phyloP scores from a whole-genome alignment of 2,113 vertebrate genomes.

The Sturnus vulgaris region DNA sequence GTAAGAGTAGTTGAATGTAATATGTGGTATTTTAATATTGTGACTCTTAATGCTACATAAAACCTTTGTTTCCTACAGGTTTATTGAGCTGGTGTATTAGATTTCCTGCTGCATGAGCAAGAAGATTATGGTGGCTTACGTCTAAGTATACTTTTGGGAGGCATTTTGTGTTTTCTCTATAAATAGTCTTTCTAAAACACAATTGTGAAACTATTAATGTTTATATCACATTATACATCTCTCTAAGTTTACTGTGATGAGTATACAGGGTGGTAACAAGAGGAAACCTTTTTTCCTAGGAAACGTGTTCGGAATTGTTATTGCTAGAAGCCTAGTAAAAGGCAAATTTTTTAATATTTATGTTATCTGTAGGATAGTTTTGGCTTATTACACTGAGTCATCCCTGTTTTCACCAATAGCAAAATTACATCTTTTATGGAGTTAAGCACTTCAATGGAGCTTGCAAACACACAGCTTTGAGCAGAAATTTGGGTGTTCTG shows the following conservation, averaged over 20 bases:
- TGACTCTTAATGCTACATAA: constrained; percentile 83
- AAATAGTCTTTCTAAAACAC: constrained; percentile 82
- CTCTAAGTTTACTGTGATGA: constrained; percentile 69
- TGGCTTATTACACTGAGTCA: constrained; percentile 10
- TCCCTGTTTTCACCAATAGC: background rate
- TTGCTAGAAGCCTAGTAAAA: constrained; percentile 49
- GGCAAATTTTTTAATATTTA: constrained; percentile 41
- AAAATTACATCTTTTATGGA: background rate
- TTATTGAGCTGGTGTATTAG: constrained; percentile 95
- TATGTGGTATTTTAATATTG: constrained; percentile 79
- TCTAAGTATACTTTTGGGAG: constrained; percentile 91
- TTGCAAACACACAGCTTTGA: background rate
- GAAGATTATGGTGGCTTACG: constrained; percentile 98
- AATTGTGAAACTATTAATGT: constrained; percentile 81
- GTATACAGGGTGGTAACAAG: constrained; percentile 44
- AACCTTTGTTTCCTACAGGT: constrained; percentile 87
- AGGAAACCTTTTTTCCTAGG: constrained; percentile 64
- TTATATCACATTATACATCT: constrained; percentile 79
- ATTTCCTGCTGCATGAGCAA: constrained; percentile 96
- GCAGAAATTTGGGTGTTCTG: background rate
- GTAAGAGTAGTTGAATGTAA: constrained; percentile 75
- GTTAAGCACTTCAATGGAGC: constrained; percentile 2
- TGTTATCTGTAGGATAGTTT: constrained; percentile 44
- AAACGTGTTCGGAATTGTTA: constrained; percentile 57
- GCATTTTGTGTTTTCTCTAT: constrained; percentile 84